These are phyloP conservation scores for Saccostrea echinata DNA, from an alignment of 1,140 invertebrate species.

Conservation along the genomic window DNA sequence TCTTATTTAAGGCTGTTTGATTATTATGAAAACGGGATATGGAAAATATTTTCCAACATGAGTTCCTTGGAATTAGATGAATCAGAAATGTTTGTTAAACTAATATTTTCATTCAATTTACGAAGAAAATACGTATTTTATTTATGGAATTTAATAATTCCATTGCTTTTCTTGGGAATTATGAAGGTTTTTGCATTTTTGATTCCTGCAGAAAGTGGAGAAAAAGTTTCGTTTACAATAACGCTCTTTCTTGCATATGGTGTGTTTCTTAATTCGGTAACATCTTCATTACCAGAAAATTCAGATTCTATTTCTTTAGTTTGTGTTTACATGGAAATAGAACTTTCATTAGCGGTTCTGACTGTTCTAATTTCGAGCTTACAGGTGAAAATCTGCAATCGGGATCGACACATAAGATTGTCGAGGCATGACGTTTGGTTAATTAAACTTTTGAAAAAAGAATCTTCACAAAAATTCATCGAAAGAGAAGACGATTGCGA, in stretches of 20 bases:
- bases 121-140: neutral
- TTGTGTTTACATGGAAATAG: neutral
- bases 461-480: neutral
- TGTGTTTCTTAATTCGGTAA: neutral
- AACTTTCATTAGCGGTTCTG: neutral
- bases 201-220: neutral
- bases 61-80: neutral
- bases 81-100: neutral
- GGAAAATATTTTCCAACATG: neutral
- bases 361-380: neutral
- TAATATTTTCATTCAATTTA: neutral
- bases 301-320: neutral
- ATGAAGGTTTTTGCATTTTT: slow-evolving; percentile 4
- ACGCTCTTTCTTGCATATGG: neutral
- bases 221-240: slow-evolving; percentile 6
- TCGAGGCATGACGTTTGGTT: neutral
- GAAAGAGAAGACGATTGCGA: neutral
- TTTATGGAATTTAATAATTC: neutral
- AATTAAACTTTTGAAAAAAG: neutral
- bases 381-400: neutral
- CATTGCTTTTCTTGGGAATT: neutral
- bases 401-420: neutral
- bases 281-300: neutral
- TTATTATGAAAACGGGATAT: slow-evolving; percentile 5
- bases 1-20: neutral